These are phyloP conservation scores for Cyrtonyx montezumae DNA, from an alignment of 2,113 vertebrate genomes.

Conservation along the genomic window DNA sequence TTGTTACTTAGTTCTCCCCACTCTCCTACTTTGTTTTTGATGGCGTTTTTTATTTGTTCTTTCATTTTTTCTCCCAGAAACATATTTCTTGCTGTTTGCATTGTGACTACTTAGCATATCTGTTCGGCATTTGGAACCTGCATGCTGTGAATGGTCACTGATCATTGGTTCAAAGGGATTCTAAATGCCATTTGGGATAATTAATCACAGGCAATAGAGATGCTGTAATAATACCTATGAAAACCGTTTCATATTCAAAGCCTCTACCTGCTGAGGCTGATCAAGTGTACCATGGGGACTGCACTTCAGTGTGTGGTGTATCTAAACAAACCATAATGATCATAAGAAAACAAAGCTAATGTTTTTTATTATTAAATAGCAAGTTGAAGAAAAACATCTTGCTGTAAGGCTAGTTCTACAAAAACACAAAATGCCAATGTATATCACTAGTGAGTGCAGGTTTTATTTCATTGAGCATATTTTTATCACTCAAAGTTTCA, in stretches of 20 bases:
- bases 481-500: neutral
- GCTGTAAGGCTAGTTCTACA: neutral
- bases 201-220: neutral
- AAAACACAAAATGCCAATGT: neutral
- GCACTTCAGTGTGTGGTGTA: neutral
- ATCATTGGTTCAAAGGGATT: neutral
- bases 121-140: neutral
- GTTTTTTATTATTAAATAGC: neutral
- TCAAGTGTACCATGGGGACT: neutral
- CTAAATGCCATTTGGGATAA: neutral
- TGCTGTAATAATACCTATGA: neutral
- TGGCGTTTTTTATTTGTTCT: neutral
- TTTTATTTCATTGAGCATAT: neutral
- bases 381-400: neutral
- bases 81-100: neutral
- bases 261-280: accelerated
- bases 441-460: neutral
- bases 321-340: neutral
- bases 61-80: neutral
- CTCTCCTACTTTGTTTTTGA: neutral
- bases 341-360: neutral
- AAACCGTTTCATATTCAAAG: neutral
- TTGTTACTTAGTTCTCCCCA: neutral
- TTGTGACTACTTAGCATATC: neutral
- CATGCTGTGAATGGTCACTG: neutral